phyloP scores from a whole-genome alignment of 2,113 vertebrate genomes.

The Natator depressus region DNA sequence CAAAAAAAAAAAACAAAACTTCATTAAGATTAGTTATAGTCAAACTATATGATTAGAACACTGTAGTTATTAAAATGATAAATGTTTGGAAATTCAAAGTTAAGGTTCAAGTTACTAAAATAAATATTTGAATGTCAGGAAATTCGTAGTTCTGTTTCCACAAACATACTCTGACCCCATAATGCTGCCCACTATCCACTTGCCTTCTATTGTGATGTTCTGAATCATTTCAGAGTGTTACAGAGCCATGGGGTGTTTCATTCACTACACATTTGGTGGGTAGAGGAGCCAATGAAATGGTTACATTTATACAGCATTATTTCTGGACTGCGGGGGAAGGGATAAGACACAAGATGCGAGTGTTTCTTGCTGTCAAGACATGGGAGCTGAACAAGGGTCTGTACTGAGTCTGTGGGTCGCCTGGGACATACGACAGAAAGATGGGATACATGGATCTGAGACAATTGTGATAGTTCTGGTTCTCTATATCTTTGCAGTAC shows the following conservation, averaged over 20 bases:
- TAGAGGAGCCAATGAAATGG: neutral
- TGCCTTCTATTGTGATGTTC: neutral
- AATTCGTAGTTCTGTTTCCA: neutral
- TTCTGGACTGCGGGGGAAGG: neutral
- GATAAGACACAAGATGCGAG: neutral
- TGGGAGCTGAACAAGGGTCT: neutral
- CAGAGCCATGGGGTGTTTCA: neutral
- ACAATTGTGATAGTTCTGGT: neutral
- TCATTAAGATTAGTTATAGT: slow-evolving; percentile 51
- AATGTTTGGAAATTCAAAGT: slow-evolving; percentile 42
- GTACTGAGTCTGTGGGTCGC: neutral
- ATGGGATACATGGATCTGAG: neutral
- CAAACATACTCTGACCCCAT: neutral
- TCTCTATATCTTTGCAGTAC: neutral
- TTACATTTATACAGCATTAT: neutral
- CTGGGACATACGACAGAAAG: neutral
- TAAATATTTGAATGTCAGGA: neutral
- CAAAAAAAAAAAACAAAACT: neutral
- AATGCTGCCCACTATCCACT: neutral
- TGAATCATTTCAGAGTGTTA: neutral
- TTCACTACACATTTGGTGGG: neutral
- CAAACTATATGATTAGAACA: slow-evolving; percentile 27
- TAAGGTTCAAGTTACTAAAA: neutral
- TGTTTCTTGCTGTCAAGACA: neutral
- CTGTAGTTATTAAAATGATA: neutral